These are phyloP conservation scores for Cydia fagiglandana DNA, from an alignment of 1,140 invertebrate genomes.

Conservation along the genomic window DNA sequence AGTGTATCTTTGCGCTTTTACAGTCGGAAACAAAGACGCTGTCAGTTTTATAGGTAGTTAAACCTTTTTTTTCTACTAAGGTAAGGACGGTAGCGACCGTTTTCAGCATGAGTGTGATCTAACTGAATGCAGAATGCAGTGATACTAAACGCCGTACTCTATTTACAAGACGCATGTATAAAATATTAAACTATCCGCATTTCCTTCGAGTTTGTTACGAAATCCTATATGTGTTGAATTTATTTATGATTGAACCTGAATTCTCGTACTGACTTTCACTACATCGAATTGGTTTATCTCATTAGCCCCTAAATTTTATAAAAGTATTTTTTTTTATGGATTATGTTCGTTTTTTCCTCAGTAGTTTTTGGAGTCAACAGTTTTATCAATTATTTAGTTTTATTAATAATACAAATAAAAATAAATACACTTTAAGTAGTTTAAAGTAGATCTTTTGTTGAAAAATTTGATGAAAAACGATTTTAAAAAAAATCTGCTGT, in stretches of 20 bases:
- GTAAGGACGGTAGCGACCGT: not conserved
- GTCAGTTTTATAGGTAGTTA: not conserved
- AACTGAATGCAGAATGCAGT: conserved; percentile 27
- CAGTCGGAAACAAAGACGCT: not conserved
- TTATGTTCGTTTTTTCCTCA: too few species aligned
- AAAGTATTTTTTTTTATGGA: too few species aligned
- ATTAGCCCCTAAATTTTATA: not conserved
- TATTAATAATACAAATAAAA: too few species aligned
- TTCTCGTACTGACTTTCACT: conserved; percentile 20
- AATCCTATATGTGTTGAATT: conserved; percentile 11
- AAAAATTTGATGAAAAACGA: not conserved
- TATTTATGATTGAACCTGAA: conserved; percentile 14
- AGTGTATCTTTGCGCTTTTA: not conserved
- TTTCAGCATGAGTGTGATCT: conserved; percentile 30
- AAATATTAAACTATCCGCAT: conserved; percentile 3
- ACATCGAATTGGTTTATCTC: not conserved
- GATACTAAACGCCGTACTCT: conserved; percentile 26
- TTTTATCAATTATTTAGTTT: too few species aligned
- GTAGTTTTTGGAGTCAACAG: too few species aligned
- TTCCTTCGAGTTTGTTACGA: conserved; percentile 8
- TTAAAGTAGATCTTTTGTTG: not conserved
- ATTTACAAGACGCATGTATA: conserved; percentile 12
- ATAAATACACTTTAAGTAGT: too few species aligned
- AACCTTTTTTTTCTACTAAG: not conserved
- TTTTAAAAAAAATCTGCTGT: not conserved